These are phyloP conservation scores for Heliothis peltigera DNA, from an alignment of 2,888 invertebrate genomes.

Conservation along the genomic window DNA sequence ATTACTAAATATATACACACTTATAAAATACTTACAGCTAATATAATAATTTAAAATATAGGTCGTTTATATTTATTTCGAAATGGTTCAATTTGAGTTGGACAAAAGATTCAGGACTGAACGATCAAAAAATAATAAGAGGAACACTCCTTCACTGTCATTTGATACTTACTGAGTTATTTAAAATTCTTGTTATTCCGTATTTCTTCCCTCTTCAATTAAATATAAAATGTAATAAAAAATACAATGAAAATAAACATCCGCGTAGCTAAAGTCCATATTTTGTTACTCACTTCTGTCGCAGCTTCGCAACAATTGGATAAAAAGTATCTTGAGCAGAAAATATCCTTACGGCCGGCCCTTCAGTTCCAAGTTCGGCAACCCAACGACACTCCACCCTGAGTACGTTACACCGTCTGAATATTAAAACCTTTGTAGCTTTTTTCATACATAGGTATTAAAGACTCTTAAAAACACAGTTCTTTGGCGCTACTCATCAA, in stretches of 20 bases:
- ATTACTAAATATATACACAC: too few species aligned
- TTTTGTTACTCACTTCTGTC: constrained; percentile 63
- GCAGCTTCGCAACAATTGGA: constrained; percentile 76
- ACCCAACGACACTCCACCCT: constrained; percentile 77
- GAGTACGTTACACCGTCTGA: constrained; percentile 79
- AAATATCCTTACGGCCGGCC: constrained; percentile 70
- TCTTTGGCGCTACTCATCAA: constrained; percentile 77
- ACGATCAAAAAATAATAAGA: not conserved
- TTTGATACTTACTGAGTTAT: not conserved
- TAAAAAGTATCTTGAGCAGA: constrained; percentile 77
- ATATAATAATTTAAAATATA: too few species aligned
- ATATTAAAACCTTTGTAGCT: constrained; percentile 81
- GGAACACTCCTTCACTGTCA: not conserved
- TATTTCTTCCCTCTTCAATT: constrained; percentile 11
- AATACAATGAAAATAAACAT: constrained; percentile 40
- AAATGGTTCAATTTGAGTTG: constrained; percentile 2
- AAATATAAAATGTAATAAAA: constrained; percentile 6
- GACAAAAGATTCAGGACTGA: too few species aligned
- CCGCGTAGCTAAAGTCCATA: constrained; percentile 45
- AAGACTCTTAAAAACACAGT: constrained; percentile 77
- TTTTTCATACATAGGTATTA: constrained; percentile 78
- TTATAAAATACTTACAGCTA: too few species aligned
- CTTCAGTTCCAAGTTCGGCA: constrained; percentile 69
- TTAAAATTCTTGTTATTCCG: not conserved
- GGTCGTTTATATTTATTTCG: constrained; percentile 21